These are phyloP conservation scores for Phoenicopterus ruber DNA, from an alignment of 2,113 vertebrate genomes.

Conservation along the genomic window DNA sequence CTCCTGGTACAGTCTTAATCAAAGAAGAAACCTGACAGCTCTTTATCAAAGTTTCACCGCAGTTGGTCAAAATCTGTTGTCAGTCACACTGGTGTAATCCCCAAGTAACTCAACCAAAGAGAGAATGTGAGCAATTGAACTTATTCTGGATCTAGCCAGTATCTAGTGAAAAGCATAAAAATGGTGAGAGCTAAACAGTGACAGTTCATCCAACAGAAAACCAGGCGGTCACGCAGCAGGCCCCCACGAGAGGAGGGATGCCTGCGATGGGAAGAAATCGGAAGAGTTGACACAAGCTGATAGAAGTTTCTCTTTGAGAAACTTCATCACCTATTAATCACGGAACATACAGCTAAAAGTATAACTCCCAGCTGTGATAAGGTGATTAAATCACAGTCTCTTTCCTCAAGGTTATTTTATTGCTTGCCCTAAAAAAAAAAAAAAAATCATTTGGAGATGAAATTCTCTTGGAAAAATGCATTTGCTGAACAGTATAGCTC, in stretches of 20 bases:
- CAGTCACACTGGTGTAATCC: background rate
- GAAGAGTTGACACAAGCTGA: background rate
- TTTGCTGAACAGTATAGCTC: background rate
- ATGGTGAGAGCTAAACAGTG: background rate
- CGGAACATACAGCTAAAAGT: background rate
- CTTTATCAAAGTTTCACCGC: background rate
- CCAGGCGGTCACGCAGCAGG: background rate
- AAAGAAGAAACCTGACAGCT: background rate
- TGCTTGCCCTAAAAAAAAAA: background rate
- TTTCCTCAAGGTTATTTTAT: background rate
- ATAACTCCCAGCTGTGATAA: background rate
- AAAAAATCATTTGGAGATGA: background rate
- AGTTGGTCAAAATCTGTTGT: conserved; percentile 7
- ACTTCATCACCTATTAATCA: background rate
- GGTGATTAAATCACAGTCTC: background rate
- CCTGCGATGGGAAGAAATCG: background rate
- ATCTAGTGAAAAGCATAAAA: background rate
- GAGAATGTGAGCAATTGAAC: background rate
- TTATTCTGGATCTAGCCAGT: background rate
- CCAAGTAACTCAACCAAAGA: background rate
- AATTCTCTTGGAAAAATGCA: background rate
- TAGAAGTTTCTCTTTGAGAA: background rate
- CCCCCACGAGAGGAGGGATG: background rate
- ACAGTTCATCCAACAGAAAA: background rate
- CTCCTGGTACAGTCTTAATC: background rate